Evolutionary conservation across 2,888 invertebrate genomes (phyloP), one percentile per base, ranked within the genome.

Genomic region (Heliconius sara): DNA sequence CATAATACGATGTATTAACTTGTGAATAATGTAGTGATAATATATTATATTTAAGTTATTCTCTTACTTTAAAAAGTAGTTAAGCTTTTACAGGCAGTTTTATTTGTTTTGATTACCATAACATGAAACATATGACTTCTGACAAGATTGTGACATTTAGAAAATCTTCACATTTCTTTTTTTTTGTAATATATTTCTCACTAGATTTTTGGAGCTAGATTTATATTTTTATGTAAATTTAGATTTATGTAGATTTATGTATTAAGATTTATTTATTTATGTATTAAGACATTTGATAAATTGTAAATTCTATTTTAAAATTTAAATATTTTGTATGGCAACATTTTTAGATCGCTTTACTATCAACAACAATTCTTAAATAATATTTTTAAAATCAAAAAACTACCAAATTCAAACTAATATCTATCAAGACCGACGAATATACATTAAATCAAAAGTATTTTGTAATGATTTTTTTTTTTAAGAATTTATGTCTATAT

Each of bases 301-400:
- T 25, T 68, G 34, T 6, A 16, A 43, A 5, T 27, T 3, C 34
- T 7, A 43, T 47, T 70, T 70, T 70, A 16, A 65, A 39, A 63
- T 43, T 63, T n/a, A 27, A n/a, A 63, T 16, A 25, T 25, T 57
- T 72, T 1, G 22, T 73, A 39, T 25, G 75, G 75, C 22, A 47
- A 65, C 75, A 75, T 65, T 65, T 25, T 47, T 19, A 65, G 13
- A 43, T 10, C 65, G 19, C 65, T 75, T 75, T 75, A 75, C 19
- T 65, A 5, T 27, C 22, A 19, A 74, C 75, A 9, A 43, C 25
- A 13, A 16, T n/a, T 30, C 6, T 30, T 60, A 22, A 60, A n/a
- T 57, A n/a, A n/a, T 60, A n/a, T 52, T 6, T 52, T 52, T 52
- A 16, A 52, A 52, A 19, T 52, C 16, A 19, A 52, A 19, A 52